Percentiles rank a stretch among this genome's conserved stretches.
Evolutionary conservation across 2,113 vertebrate species (phyloP).

Genomic region (Neolamprologus variostigma): DNA sequence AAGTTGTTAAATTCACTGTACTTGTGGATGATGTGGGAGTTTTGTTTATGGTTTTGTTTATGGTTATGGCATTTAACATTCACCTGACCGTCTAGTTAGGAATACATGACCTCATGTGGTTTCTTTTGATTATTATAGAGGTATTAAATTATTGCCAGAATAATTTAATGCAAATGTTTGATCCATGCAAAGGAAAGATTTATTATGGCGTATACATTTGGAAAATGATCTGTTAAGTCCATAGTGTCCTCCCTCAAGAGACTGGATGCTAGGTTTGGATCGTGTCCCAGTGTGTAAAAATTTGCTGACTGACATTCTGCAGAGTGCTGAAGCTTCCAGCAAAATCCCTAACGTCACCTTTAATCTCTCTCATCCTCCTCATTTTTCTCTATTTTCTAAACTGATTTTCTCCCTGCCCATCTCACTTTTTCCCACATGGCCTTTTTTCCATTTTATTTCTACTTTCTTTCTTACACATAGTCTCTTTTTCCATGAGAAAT

Average conservation of each 20-base stretch:
- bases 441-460: not conserved
- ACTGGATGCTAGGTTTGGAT: not conserved
- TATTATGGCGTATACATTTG: not conserved
- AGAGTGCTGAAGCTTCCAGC: not conserved
- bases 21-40: not conserved
- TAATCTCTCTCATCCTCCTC: not conserved
- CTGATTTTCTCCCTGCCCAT: not conserved
- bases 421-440: not conserved
- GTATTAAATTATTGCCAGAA: not conserved
- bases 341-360: not conserved
- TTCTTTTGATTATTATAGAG: not conserved
- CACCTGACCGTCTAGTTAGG: not conserved
- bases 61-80: not conserved
- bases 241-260: not conserved
- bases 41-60: not conserved
- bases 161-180: not conserved
- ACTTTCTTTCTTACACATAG: not conserved
- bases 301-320: constrained; percentile 18
- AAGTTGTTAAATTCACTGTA: not conserved
- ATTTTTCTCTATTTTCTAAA: not conserved
- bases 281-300: not conserved
- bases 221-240: not conserved
- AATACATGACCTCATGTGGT: not conserved
- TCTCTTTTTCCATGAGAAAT: not conserved
- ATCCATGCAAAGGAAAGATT: not conserved